Evolutionary conservation across 2,888 invertebrate genomes (phyloP), one percentile per base, ranked within the genome.

Genomic region (Palloptera scutellata): DNA sequence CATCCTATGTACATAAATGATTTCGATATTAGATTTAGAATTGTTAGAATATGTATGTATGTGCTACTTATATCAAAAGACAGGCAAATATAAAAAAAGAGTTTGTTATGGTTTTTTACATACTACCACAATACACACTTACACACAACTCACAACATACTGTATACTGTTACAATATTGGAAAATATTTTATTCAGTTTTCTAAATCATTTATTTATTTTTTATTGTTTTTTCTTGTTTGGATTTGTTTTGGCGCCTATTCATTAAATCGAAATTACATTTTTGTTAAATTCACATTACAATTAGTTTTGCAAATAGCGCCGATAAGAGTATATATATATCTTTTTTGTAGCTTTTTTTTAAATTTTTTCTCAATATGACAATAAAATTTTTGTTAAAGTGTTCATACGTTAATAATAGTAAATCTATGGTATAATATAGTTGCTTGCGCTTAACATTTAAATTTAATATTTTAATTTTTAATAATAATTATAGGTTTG

Each of bases 361-460:
- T 43, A 9, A 43, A 42, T 62, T 15, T 13, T 45, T 62, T 17
- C 40, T 13, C 48, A 62, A 17, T 62, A 57, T 58, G 41, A 30
- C 30, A 30, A 30, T 30, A 30, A 30, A 42, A 41, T 17, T 13
- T 53, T 42, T 12, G 59, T 40, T 13, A 8, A 53, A 30, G 13
- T 4, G 11, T 53, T 20, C 42, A 4, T 43, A 13, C 41, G 41
- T 19, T 6, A 42, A 41, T 52, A 13, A 58, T 40, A 52, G 42
- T 64, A n/a, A 17, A 43, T 20, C n/a, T 59, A 13, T 43, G 40
- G 20, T 52, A 51, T 17, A 48, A 30, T 60, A 30, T 45, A 54
- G 40, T 53, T 67, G 62, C 48, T 67, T 67, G 58, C 58, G 42
- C 45, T 64, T 54, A 70, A 67, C 61, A 55, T 63, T 54, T 63